Evolutionary conservation across 2,113 vertebrate species (phyloP).

Genomic region (Crotophaga sulcirostris): DNA sequence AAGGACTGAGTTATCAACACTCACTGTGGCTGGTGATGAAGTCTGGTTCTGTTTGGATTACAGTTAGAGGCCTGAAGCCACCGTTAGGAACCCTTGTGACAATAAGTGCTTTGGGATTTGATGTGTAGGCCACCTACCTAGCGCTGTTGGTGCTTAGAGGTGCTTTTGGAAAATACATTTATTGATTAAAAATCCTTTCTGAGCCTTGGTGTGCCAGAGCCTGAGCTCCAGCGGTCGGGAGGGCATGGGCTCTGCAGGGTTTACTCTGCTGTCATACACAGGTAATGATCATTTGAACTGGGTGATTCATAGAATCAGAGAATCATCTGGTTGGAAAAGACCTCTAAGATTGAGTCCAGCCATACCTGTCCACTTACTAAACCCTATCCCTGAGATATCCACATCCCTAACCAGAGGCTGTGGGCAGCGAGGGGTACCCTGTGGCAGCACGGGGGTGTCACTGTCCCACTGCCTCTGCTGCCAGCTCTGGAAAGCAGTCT

Average conservation of each 20-base stretch:
- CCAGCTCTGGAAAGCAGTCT: neutral
- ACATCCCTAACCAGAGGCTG: neutral
- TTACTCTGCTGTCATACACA: neutral
- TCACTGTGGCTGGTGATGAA: neutral
- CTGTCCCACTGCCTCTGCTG: neutral
- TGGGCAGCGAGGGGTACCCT: neutral
- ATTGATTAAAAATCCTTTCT: neutral
- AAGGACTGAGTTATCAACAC: neutral
- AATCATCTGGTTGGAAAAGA: too few species aligned
- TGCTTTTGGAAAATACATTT: neutral
- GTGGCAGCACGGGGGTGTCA: too few species aligned
- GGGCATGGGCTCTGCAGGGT: neutral
- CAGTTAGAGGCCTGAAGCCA: neutral
- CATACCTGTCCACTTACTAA: too few species aligned
- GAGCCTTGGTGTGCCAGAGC: neutral
- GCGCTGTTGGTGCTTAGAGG: neutral
- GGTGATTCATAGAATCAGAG: too few species aligned
- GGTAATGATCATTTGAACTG: neutral
- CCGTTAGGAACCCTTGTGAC: neutral
- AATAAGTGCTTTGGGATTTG: neutral
- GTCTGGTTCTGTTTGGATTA: neutral
- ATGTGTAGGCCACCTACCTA: neutral
- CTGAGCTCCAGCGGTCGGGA: neutral
- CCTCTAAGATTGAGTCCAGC: too few species aligned
- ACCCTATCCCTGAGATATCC: too few species aligned